Conservation (phyloP, 2,888 invertebrate genomes). For the Mesorhabditis spiculigera region DNA sequence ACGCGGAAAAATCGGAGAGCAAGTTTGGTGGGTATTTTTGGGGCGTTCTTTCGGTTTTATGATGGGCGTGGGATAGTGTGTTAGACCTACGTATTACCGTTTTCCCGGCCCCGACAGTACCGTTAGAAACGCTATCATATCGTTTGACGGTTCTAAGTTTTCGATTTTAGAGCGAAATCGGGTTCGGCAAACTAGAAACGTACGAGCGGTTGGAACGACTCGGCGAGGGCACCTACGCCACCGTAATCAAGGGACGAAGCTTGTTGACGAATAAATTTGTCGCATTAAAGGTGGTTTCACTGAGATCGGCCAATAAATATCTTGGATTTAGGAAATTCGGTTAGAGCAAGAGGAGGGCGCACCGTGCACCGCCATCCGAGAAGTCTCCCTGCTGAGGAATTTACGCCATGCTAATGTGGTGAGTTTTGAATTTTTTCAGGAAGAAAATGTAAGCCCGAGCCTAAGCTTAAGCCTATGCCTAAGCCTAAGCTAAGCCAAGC, state of each 20-base stretch:
- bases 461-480: neutral
- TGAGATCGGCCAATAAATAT: neutral
- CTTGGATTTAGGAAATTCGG: constrained; percentile 57
- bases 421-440: neutral
- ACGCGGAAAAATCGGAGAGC: constrained; percentile 68
- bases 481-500: too few species aligned
- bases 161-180: constrained; percentile 67
- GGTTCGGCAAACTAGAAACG: constrained; percentile 71
- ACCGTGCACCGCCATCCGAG: constrained; percentile 71
- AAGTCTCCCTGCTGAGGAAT: constrained; percentile 68
- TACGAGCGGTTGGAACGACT: constrained; percentile 70
- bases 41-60: too few species aligned
- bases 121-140: too few species aligned
- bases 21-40: constrained; percentile 63
- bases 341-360: constrained; percentile 71
- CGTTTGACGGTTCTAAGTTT: too few species aligned
- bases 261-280: constrained; percentile 68
- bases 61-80: too few species aligned
- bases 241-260: constrained; percentile 70
- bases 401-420: constrained; percentile 71
- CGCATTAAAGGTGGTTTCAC: constrained; percentile 65
- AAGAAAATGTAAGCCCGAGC: neutral
- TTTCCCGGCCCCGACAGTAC: too few species aligned
- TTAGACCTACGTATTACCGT: too few species aligned
- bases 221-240: constrained; percentile 72